These are phyloP conservation scores for Eumerus sabulonum DNA, from an alignment of 2,888 invertebrate species.

Conservation along the genomic window DNA sequence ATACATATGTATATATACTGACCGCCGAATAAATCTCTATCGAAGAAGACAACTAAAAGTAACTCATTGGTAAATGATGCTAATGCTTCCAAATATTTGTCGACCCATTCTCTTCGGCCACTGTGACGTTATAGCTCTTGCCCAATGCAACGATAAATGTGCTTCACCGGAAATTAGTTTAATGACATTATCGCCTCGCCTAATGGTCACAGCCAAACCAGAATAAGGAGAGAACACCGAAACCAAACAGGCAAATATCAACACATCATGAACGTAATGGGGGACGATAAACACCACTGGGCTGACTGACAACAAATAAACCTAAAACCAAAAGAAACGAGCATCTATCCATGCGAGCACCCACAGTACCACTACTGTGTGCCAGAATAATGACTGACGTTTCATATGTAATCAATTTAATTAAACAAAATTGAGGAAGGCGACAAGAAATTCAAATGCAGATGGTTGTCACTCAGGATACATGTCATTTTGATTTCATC, in stretches of 20 bases:
- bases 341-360: no score
- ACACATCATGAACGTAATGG: conserved; percentile 21
- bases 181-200: conserved; percentile 43
- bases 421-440: conserved; percentile 24
- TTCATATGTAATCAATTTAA: conserved; percentile 52
- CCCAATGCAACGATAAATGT: conserved; percentile 13
- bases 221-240: no score
- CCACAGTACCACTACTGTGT: conserved; percentile 15
- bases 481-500: conserved; percentile 4
- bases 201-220: conserved; percentile 25
- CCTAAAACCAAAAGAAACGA: conserved; percentile 2
- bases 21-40: background rate
- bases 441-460: conserved; percentile 30
- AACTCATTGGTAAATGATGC: conserved; percentile 18
- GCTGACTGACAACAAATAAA: background rate
- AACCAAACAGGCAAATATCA: conserved; percentile 8
- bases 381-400: conserved; percentile 54
- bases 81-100: conserved; percentile 44
- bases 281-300: background rate
- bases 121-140: conserved; percentile 4
- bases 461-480: conserved; percentile 21
- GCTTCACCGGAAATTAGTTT: conserved; percentile 47
- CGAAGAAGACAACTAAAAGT: no score
- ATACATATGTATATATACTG: no score
- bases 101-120: background rate